Conservation (phyloP, 35 echinoderm and acorn worm species). For the Stichopus chloronotus region DNA sequence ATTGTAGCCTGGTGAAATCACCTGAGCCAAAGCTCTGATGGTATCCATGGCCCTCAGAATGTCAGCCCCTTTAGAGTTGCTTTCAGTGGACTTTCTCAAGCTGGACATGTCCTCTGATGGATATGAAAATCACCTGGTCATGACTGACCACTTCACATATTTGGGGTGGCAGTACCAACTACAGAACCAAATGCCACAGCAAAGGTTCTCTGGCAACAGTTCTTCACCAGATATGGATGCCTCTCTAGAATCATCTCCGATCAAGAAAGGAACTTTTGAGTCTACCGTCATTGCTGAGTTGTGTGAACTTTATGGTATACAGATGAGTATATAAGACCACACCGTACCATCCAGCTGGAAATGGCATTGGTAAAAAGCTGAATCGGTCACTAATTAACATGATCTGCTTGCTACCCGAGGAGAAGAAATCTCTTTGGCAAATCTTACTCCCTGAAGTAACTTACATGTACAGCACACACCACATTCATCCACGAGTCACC, state of each 20-base stretch:
- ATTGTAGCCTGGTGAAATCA: background rate
- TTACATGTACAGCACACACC: constrained; percentile 50
- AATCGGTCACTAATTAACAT: constrained; percentile 29
- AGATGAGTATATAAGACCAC: constrained; percentile 23
- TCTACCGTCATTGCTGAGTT: background rate
- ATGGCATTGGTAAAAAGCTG: background rate
- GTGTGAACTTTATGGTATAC: constrained; percentile 12
- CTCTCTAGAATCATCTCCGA: background rate
- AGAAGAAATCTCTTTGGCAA: constrained; percentile 10
- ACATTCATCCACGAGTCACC: constrained; percentile 23
- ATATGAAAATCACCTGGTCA: constrained; percentile 33
- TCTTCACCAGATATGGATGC: constrained; percentile 19
- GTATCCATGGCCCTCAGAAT: constrained; percentile 6
- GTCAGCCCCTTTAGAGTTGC: constrained; percentile 27
- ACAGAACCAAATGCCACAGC: constrained; percentile 56
- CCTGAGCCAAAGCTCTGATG: constrained; percentile 3
- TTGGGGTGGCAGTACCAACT: constrained; percentile 41
- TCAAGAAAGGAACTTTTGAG: constrained; percentile 1
- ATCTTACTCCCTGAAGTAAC: background rate
- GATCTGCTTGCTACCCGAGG: constrained; percentile 5
- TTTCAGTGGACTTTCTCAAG: constrained; percentile 53
- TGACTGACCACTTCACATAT: constrained; percentile 58
- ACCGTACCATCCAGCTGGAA: constrained; percentile 22
- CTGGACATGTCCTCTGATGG: constrained; percentile 15
- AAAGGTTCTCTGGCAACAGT: constrained; percentile 20